phyloP scores from a whole-genome alignment of 2,113 vertebrate genomes.

The Phainopepla nitens region DNA sequence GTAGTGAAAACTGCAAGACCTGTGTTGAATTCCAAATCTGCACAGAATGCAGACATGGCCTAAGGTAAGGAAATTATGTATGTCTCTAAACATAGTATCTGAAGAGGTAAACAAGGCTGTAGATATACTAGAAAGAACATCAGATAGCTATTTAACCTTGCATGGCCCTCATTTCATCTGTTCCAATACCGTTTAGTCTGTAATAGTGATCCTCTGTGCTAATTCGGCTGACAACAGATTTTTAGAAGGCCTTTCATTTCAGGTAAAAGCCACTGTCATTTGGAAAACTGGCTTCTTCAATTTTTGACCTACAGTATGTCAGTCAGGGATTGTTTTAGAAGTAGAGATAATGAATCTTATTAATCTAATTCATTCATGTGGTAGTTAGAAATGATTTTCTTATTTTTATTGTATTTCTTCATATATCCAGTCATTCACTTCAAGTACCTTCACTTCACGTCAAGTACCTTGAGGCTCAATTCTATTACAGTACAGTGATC shows the following conservation, averaged over 20 bases:
- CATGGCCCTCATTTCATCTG: not conserved
- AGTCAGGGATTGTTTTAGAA: constrained; percentile 4
- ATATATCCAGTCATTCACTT: constrained; percentile 20
- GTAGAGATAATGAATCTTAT: not conserved
- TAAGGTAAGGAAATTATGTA: constrained; percentile 80
- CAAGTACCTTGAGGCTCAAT: constrained; percentile 4
- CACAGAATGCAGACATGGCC: constrained; percentile 89
- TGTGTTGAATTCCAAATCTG: constrained; percentile 85
- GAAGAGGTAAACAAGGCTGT: not conserved
- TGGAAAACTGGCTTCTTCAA: not conserved
- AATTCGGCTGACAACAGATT: not conserved
- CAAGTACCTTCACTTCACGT: constrained; percentile 18
- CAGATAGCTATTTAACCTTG: not conserved
- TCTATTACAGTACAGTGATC: not conserved
- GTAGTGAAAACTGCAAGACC: constrained; percentile 90
- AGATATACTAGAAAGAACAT: not conserved
- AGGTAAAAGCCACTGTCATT: not conserved
- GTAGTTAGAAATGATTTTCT: constrained; percentile 37
- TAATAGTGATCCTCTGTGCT: not conserved
- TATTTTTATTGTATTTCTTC: constrained; percentile 58
- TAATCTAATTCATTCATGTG: constrained; percentile 27
- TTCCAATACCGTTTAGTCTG: not conserved
- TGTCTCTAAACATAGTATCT: not conserved
- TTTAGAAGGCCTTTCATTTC: not conserved
- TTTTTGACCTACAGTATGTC: not conserved